Evolutionary conservation across 2,888 invertebrate genomes (phyloP), one percentile per base, ranked within the genome.

Genomic region (Euclidia mi): DNA sequence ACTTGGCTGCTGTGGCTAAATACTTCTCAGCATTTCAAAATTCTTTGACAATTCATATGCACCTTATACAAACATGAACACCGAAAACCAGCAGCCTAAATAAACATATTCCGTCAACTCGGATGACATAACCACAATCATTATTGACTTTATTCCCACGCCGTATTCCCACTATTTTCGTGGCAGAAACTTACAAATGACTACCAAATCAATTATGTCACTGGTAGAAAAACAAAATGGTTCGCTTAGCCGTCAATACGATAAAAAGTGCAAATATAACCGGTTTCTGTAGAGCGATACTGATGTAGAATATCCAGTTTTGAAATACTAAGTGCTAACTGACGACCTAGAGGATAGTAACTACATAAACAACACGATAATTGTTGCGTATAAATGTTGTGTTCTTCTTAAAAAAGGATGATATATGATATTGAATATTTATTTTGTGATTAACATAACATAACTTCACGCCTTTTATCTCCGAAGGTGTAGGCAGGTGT

Each of bases 171-270:
- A 66, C 49, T 50, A 62, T 61, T 58, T 56, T 48, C 53, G 50
- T 52, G 59, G 62, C 65, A 76, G 78, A 75, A 79, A 71, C 51
- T 18, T 17, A 57, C 58, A 61, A 75, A 67, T 74, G 63, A 59
- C 63, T 44, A 29, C 41, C 20, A 57, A 67, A 70, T 71, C 60
- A 68, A 70, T 73, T 79, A 78, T 69, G 65, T 73, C 58, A 65
- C 59, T 65, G 29, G 41, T 28, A 62, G 50, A 55, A 65, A 56
- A 65, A 69, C 68, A 64, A 53, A 48, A 56, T 34, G 58, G 38
- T 25, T 15, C 18, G 41, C 51, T 48, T 25, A 15, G 31, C 49
- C 14, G 48, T 46, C 48, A 56, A 12, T 45, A 42, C 47, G 41
- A 38, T 50, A 56, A 35, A 38, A 40, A 32, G 11, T 17, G 17